Evolutionary conservation across 2,888 invertebrate genomes (phyloP).

Genomic region (Esperia sulphurella): DNA sequence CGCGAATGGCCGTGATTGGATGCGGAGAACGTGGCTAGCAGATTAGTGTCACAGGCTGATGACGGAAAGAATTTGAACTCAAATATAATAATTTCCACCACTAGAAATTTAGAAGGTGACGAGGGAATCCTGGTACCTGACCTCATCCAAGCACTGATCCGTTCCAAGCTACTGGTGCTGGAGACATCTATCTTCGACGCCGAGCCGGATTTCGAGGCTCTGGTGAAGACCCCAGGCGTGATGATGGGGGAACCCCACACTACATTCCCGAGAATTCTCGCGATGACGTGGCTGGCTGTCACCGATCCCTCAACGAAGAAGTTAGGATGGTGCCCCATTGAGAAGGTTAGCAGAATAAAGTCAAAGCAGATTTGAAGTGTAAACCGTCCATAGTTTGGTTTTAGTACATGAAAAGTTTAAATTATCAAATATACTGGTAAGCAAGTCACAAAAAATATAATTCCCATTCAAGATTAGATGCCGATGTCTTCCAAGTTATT

Average conservation of each 20-base stretch:
- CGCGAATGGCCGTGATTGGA: too few relatives aligned
- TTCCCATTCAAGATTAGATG: too few relatives aligned
- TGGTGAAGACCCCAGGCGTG: constrained; percentile 53
- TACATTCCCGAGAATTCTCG: constrained; percentile 57
- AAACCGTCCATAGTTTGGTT: too few relatives aligned
- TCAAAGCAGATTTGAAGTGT: neutral
- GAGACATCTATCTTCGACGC: constrained; percentile 53
- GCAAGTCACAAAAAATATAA: too few relatives aligned
- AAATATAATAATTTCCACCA: too few relatives aligned
- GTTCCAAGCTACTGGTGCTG: constrained; percentile 43
- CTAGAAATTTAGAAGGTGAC: constrained; percentile 61
- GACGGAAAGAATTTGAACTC: too few relatives aligned
- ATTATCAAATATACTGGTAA: too few relatives aligned
- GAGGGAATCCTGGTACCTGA: constrained; percentile 44
- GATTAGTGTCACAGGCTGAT: too few relatives aligned
- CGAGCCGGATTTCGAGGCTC: constrained; percentile 54
- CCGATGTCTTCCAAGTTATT: too few relatives aligned
- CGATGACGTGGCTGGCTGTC: constrained; percentile 53
- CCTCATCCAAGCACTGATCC: constrained; percentile 44
- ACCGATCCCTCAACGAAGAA: constrained; percentile 49
- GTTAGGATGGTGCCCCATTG: constrained; percentile 57
- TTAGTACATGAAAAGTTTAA: too few relatives aligned
- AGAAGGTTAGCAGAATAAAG: constrained; percentile 30
- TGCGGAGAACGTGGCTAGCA: too few relatives aligned
- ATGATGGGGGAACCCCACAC: constrained; percentile 62